Base-by-base conservation (phyloP, 92 coral and sea anemone genomes). In the Paramuricea clavata region DNA sequence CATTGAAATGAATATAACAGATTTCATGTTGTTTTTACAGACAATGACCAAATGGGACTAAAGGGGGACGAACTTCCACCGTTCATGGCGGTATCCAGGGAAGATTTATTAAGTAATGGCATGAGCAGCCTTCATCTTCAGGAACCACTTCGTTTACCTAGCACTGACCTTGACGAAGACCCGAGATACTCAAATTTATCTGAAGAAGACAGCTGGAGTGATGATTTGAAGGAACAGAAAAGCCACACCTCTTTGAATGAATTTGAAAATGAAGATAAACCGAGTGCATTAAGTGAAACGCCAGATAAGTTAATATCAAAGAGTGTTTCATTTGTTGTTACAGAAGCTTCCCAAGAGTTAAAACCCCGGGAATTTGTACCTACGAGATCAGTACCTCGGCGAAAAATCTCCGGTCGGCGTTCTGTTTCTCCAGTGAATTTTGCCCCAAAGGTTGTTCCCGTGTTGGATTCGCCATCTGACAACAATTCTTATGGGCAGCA, bases 361-460 rank as follows among this genome's bases (percentile, higher is more conserved):
- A 12, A 0, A 2, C n/a, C 17, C 39, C 36, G 11, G 41, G 39
- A 12, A 28, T 10, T 65, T 5, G 6, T 17, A 11, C 19, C 59
- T 34, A 31, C 84, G 49, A 59, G 65, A n/a, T 56, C 71, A 61
- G 22, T 61, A 1, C 25, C 56, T 19, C 54, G 65, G 22, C 50
- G 28, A 1, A 44, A 25, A 34, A 61, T 31, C 23, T 59, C 73
- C 73, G 57, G 57, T 26, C 65, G 72, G 49, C 84, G 36, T 61
- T 59, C 84, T 21, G 71, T 35, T 27, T 79, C 84, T 22, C 84
- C 73, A 3, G 84, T 17, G 11, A 33, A 34, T 56, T 52, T n/a
- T n/a, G n/a, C 84, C 25, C 10, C 73, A 2, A 79, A 59, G 23
- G 84, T 60, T 13, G 73, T 79, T 12, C 67, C 84, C 30, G 34